Percentiles rank a stretch among this genome's conserved stretches.
Evolutionary conservation across 2,113 vertebrate genomes (phyloP).

Genomic region (Phodopus roborovskii): DNA sequence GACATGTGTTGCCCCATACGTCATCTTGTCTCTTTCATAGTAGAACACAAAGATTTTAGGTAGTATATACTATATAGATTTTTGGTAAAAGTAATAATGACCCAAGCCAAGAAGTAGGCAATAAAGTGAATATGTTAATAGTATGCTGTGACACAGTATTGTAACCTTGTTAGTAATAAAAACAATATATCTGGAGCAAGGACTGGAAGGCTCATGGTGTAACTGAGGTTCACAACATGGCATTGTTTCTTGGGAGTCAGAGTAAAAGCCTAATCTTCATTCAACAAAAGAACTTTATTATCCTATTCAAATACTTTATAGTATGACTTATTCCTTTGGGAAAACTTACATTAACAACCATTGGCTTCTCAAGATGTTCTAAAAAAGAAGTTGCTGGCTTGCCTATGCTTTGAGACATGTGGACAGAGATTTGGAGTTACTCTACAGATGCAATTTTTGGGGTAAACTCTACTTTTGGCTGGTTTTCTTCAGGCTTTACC

Average conservation of each 20-base stretch:
- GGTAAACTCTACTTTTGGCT: background rate
- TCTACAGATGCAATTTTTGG: slow-evolving; percentile 14
- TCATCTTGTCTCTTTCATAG: background rate
- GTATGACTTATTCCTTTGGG: background rate
- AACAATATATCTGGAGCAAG: background rate
- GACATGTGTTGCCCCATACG: background rate
- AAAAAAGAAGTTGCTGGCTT: background rate
- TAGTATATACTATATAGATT: background rate
- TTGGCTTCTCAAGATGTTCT: slow-evolving; percentile 25
- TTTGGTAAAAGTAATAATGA: background rate
- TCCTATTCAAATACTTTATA: background rate
- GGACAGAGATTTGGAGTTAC: slow-evolving; percentile 10
- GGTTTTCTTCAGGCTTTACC: background rate
- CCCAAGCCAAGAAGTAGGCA: background rate
- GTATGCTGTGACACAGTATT: background rate
- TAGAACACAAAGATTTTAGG: background rate
- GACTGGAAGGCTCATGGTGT: background rate
- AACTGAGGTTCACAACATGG: background rate
- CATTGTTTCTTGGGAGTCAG: slow-evolving; percentile 1
- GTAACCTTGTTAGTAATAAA: background rate
- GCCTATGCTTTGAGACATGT: background rate
- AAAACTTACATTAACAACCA: background rate
- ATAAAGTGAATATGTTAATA: background rate
- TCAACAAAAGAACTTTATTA: background rate
- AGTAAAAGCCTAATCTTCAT: background rate